A percentile compares a stretch with the other conserved stretches of the same genome.
Evolutionary conservation across 1,140 invertebrate species (phyloP).

Genomic region (Magallana ariakensis): DNA sequence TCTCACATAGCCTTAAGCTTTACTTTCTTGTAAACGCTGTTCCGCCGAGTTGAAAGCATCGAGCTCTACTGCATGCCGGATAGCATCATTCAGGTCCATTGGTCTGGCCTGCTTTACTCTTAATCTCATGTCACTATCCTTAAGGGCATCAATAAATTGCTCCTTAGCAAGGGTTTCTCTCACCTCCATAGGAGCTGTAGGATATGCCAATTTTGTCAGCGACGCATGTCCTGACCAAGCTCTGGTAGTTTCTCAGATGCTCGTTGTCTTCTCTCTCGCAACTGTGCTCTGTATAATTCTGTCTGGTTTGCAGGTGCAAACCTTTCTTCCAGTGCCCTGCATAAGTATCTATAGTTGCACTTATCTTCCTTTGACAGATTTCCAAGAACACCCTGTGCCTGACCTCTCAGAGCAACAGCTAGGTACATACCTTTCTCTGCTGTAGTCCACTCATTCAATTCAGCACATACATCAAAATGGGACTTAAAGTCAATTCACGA

Average conservation of each 20-base stretch:
- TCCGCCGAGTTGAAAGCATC: constrained; percentile 46
- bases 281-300: too few relatives aligned
- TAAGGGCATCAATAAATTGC: too few relatives aligned
- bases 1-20: neutral
- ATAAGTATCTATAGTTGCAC: too few relatives aligned
- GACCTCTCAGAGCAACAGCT: constrained; percentile 27
- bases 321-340: too few relatives aligned
- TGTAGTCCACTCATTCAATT: constrained; percentile 20
- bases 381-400: constrained; percentile 38
- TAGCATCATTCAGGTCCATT: constrained; percentile 43
- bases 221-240: too few relatives aligned
- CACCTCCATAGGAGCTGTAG: too few relatives aligned
- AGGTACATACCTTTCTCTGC: constrained; percentile 33
- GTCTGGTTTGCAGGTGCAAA: too few relatives aligned
- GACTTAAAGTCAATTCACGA: constrained; percentile 42
- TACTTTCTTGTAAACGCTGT: neutral
- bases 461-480: constrained; percentile 45
- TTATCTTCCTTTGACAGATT: neutral
- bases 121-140: too few relatives aligned
- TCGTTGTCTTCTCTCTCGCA: too few relatives aligned
- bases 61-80: constrained; percentile 47
- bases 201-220: too few relatives aligned
- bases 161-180: too few relatives aligned
- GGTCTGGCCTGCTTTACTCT: constrained; percentile 31
- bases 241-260: too few relatives aligned